Base-by-base conservation (phyloP, 23 tunicate genomes). In the Corella eumyota region DNA sequence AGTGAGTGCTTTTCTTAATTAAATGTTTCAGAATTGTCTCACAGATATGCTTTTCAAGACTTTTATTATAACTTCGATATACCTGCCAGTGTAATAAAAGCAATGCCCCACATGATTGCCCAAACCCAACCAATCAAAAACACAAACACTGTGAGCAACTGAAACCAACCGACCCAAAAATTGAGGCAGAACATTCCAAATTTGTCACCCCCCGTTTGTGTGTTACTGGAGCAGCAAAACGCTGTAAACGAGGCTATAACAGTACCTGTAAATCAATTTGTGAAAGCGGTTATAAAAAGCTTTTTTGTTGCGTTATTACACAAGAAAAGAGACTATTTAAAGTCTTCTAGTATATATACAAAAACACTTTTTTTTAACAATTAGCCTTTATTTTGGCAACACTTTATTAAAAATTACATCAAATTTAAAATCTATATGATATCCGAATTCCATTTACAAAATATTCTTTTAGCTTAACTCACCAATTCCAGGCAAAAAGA, bases 61-160 rank as follows among this genome's bases (percentile, higher is more conserved):
- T n/a, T n/a, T n/a, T n/a, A n/a, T n/a, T n/a, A n/a, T n/a, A n/a
- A n/a, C n/a, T n/a, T n/a, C n/a, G n/a, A n/a, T n/a, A n/a, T 6
- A 84, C 94, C 63, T 25, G 94, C 62, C 11, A 58, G 36, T 15
- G 60, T 48, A 46, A 84, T 65, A 36, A 84, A 84, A 2, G 69
- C 60, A 40, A 73, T 33, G 26, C 94, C 94, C 94, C 94, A 84
- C 61, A 70, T 64, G 27, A 84, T 76, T 54, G 83, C 76, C 94
- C 94, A 84, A 6, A 84, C 68, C 94, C 94, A 84, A 3, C 94
- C 94, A 28, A 70, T 19, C 21, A 76, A 36, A 58, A 84, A 84
- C 13, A 84, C 46, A 61, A 61, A 80, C 11, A 77, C 66, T 0
- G 81, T 74, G 50, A 84, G 33, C n/a, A 84, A 24, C 65, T 84